A percentile compares a stretch with the other conserved stretches of the same genome.
These are phyloP conservation scores for Hystrix cristata DNA, from an alignment of 2,113 vertebrate species.

Conservation along the genomic window DNA sequence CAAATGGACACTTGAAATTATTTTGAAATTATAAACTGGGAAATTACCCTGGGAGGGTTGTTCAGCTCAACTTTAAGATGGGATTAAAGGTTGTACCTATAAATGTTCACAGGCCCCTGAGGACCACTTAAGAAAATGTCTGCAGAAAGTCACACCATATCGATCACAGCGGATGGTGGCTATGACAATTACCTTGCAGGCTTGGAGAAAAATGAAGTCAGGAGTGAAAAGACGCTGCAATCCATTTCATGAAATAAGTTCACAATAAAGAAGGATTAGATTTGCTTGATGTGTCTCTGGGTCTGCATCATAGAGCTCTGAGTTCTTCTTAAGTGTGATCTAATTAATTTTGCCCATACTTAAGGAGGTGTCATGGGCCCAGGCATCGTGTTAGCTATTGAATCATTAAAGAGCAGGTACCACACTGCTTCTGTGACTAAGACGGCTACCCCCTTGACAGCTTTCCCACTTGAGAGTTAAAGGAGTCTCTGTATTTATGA, in stretches of 20 bases:
- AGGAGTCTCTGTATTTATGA: constrained; percentile 61
- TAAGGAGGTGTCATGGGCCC: background rate
- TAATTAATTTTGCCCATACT: constrained; percentile 32
- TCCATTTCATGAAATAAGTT: constrained; percentile 23
- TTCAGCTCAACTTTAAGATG: background rate
- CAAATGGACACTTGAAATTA: background rate
- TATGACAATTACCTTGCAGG: background rate
- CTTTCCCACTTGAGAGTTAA: constrained; percentile 47
- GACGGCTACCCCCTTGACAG: background rate
- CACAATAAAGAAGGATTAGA: background rate
- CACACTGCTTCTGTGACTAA: background rate
- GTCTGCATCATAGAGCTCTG: background rate
- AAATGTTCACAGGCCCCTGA: background rate
- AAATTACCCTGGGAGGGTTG: background rate
- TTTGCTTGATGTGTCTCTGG: background rate
- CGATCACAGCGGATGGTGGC: background rate
- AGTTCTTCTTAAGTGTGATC: background rate
- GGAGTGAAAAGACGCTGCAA: background rate
- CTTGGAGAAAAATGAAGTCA: background rate
- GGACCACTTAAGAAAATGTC: background rate
- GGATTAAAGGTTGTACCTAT: background rate
- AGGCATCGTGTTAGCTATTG: background rate
- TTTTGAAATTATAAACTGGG: constrained; percentile 35
- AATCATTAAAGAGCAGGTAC: background rate
- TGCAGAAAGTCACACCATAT: no score